These are phyloP conservation scores for Trisateles emortualis DNA, from an alignment of 2,888 invertebrate species.

Conservation along the genomic window DNA sequence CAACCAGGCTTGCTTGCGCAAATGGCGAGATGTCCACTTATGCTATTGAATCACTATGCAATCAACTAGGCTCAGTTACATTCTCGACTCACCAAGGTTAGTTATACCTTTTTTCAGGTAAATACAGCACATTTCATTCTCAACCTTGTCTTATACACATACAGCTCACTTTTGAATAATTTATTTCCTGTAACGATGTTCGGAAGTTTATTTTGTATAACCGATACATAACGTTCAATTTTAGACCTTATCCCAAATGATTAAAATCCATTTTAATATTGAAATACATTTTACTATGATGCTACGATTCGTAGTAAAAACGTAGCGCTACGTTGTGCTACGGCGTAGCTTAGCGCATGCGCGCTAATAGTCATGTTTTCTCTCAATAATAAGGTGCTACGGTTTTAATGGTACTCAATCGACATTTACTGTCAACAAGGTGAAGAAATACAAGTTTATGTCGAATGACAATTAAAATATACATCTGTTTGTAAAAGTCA, in stretches of 20 bases:
- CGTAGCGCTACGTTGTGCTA: constrained; percentile 38
- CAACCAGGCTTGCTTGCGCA: too few relatives aligned
- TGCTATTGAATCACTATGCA: too few relatives aligned
- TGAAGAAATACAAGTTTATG: background rate
- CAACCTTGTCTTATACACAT: background rate
- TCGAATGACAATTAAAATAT: too few relatives aligned
- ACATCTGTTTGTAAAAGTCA: too few relatives aligned
- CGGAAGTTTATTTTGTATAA: background rate
- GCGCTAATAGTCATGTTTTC: constrained; percentile 21
- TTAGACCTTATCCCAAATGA: background rate
- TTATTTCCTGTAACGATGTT: background rate
- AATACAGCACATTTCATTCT: constrained; percentile 6
- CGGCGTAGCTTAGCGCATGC: constrained; percentile 38
- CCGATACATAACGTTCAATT: constrained; percentile 6
- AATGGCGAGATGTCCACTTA: too few relatives aligned
- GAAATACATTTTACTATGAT: constrained; percentile 29
- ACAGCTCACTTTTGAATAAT: background rate
- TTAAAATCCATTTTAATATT: constrained; percentile 19
- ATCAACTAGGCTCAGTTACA: too few relatives aligned
- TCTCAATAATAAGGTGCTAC: constrained; percentile 36
- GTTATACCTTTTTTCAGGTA: background rate
- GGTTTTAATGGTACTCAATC: constrained; percentile 18
- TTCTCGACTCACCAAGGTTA: background rate
- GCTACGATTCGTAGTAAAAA: constrained; percentile 39
- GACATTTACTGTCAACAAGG: constrained; percentile 14